phyloP scores from a whole-genome alignment of 2,888 invertebrate genomes.

The Eueremaeus valkanovi region DNA sequence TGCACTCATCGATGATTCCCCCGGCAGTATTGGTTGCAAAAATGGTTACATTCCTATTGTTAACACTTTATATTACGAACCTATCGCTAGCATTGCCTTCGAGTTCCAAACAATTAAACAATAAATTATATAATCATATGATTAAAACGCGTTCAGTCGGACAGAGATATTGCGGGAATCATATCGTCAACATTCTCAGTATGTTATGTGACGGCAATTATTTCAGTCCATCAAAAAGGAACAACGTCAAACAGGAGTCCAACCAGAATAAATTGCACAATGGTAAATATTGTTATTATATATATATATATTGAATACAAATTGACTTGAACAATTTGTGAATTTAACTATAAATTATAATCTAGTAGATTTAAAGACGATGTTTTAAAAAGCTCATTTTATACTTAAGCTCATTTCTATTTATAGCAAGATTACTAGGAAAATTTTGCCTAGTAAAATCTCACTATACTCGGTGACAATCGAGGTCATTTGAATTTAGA shows the following conservation, averaged over 20 bases:
- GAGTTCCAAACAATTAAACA: not conserved
- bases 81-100: not conserved
- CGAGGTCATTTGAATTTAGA: not conserved
- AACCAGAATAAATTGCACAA: not conserved
- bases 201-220: slow-evolving; percentile 17
- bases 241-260: not conserved
- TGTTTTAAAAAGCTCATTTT: too few species aligned
- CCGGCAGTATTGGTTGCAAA: too few species aligned
- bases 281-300: not conserved
- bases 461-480: too few species aligned
- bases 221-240: slow-evolving; percentile 2
- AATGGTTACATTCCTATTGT: too few species aligned
- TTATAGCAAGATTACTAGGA: too few species aligned
- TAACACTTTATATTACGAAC: too few species aligned
- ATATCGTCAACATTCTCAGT: not conserved
- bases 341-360: too few species aligned
- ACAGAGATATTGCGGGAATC: not conserved
- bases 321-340: too few species aligned
- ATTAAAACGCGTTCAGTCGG: not conserved
- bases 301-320: not conserved
- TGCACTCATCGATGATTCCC: too few species aligned
- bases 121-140: not conserved
- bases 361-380: too few species aligned
- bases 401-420: too few species aligned
- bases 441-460: not conserved